phyloP scores from a whole-genome alignment of 2,888 invertebrate species.

The Hirtodrosophila histrioides region DNA sequence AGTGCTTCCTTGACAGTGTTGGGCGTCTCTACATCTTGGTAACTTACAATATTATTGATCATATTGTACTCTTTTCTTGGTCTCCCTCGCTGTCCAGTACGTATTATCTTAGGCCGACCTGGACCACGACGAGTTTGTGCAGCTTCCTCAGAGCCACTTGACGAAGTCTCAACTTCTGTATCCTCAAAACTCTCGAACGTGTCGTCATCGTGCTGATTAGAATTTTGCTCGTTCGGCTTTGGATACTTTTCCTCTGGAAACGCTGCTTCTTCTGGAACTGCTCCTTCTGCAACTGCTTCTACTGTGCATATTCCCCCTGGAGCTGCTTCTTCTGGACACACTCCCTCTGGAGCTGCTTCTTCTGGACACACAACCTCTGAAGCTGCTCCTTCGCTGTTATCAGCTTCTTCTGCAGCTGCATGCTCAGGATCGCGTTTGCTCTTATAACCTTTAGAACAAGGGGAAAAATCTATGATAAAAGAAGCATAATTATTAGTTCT shows the following conservation, averaged over 20 bases:
- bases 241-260: too few relatives aligned
- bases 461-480: not conserved
- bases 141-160: not conserved
- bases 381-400: too few relatives aligned
- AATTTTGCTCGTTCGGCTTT: too few relatives aligned
- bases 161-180: not conserved
- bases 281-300: too few relatives aligned
- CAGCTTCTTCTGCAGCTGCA: not conserved
- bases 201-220: too few relatives aligned
- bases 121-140: conserved; percentile 4
- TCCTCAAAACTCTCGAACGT: not conserved
- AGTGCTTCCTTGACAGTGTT: conserved; percentile 14
- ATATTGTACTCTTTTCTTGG: conserved; percentile 10
- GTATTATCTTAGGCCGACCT: conserved; percentile 17
- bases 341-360: conserved; percentile 2
- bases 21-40: conserved; percentile 10
- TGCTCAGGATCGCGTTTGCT: not conserved
- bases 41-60: conserved; percentile 1
- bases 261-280: too few relatives aligned
- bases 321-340: not conserved
- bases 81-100: conserved; percentile 17
- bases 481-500: too few relatives aligned
- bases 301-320: not conserved
- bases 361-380: too few relatives aligned
- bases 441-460: not conserved